Evolutionary conservation across 2,888 invertebrate genomes (phyloP), one percentile per base, ranked within the genome.

Genomic region (Neoitamus cyanurus): DNA sequence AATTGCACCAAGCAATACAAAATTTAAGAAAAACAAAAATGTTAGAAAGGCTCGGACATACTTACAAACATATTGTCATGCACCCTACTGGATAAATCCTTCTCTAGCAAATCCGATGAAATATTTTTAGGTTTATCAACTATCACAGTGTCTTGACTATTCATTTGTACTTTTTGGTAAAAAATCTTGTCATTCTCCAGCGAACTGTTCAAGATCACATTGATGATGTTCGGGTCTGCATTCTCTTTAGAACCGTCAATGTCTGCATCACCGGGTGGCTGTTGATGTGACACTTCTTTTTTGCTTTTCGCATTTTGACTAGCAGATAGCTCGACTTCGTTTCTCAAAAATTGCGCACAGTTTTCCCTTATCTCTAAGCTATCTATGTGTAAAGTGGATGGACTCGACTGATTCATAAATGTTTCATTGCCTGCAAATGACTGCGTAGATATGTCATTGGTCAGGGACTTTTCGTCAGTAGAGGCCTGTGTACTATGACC

Each of bases 251-350:
- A 68, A 69, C 83, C 58, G 72, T 86, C 85, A 80, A 75, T 48
- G 30, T 83, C 78, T 70, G 36, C 80, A 15, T 70, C 46, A 34
- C 42, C 20, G 28, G 30, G 28, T 34, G 68, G 7, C 68, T 83
- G 48, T 30, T 37, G 31, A 34, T 72, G 42, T 80, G 69, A 68
- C 37, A 84, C 75, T 42, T 84, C 72, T 84, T 42, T 77, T 85
- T 15, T 85, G n/a, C 11, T 31, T 82, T 84, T 83, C 28, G 20
- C 72, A 68, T 42, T 72, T 77, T 85, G 83, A 86, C 86, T 86
- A 85, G 86, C 85, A 36, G 86, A 85, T 72, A 84, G 82, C 69
- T 85, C 84, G 48, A 86, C 86, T 86, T 87, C 86, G 48, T 84
- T 86, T 77, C 77, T 82, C 82, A 86, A 68, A 84, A 86, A 85